phyloP scores from a whole-genome alignment of 92 coral and sea anemone genomes.

The Epizoanthus ramosus region DNA sequence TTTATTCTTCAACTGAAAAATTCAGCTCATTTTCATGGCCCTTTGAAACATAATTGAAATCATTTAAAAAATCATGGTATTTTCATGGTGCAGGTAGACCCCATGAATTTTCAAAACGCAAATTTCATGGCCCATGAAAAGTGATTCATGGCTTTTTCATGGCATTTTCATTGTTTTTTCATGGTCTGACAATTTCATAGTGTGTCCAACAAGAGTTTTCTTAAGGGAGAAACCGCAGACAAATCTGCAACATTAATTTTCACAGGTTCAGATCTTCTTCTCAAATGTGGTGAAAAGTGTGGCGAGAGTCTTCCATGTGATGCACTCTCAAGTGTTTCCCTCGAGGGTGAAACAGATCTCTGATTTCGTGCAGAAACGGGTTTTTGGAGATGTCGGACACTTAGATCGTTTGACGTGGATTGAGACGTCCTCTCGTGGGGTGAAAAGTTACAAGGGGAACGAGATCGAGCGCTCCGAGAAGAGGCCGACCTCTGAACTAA shows the following conservation, averaged over 20 bases:
- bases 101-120: too few species aligned
- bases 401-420: not conserved
- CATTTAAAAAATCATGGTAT: too few species aligned
- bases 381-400: not conserved
- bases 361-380: not conserved
- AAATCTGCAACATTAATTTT: slow-evolving; percentile 57
- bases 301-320: not conserved
- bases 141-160: too few species aligned
- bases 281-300: slow-evolving; percentile 16
- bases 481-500: not conserved
- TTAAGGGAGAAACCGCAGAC: slow-evolving; percentile 52
- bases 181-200: too few species aligned
- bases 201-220: slow-evolving; percentile 57
- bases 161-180: too few species aligned
- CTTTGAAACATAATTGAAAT: too few species aligned
- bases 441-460: not conserved
- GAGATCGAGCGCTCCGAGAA: not conserved
- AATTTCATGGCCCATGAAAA: too few species aligned
- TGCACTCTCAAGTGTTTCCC: not conserved
- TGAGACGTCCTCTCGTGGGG: not conserved
- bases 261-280: slow-evolving; percentile 67
- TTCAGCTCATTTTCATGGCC: too few species aligned
- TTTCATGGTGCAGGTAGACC: too few species aligned
- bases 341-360: not conserved
- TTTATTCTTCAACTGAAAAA: too few species aligned